Evolutionary conservation across 2,797 vertebrate species (phyloP), one percentile per base, ranked within the genome.

Genomic region (Rhinoraja longicauda): DNA sequence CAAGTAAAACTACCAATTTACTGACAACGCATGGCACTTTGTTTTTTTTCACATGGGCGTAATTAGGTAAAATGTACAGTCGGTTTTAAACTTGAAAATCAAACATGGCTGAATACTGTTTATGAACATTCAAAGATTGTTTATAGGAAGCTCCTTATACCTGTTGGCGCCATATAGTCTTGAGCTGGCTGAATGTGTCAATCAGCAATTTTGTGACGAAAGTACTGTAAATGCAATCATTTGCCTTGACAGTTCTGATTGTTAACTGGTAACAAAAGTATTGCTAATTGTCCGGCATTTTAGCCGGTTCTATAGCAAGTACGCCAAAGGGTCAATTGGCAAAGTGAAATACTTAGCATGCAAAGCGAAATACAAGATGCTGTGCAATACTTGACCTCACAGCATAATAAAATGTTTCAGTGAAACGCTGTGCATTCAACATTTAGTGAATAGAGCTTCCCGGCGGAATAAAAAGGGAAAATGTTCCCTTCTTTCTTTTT

Each of bases 311-410:
- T 99, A 97, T 96, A 95, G 97, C 96, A 96, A 97, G 97, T 97
- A 96, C 97, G 97, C 96, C 97, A 97, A 97, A 98, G 98, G 98
- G 98, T 99, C 98, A 99, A 98, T 99, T 98, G 97, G 97, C 97
- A 97, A 97, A 97, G 97, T 97, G 97, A 97, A 98, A 98, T 98
- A 98, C 98, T 99, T 99, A 98, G 97, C 98, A 98, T 99, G 98
- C 98, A 98, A 98, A 98, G 97, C 97, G 96, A 97, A 98, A 97
- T 97, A 98, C 97, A 98, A 98, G 98, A 99, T 98, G 98, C 98
- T 97, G 96, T 96, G 97, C 98, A 98, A 99, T 98, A 99, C 99
- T 99, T 99, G 98, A 99, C 98, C 99, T 99, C 98, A 98, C 97
- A 97, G 97, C 96, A 98, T 98, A 99, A 99, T 99, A 98, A 98